phyloP scores from a whole-genome alignment of 2,113 vertebrate genomes.

The Etia nguti region DNA sequence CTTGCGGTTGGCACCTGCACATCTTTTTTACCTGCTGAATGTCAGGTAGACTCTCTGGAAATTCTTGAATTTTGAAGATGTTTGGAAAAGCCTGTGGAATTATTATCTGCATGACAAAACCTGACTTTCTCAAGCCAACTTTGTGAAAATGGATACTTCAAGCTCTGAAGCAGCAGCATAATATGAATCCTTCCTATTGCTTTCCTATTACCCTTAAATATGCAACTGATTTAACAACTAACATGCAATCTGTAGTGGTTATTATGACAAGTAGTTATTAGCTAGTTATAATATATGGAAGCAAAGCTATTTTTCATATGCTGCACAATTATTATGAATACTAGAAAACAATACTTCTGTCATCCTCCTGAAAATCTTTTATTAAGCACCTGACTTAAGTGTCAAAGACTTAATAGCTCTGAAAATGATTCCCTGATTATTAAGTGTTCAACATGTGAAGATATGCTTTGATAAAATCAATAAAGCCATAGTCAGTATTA shows the following conservation, averaged over 20 bases:
- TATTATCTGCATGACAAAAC: not conserved
- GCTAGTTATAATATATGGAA: not conserved
- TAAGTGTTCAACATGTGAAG: not conserved
- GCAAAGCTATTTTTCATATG: not conserved
- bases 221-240: not conserved
- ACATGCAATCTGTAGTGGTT: not conserved
- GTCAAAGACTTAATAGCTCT: not conserved
- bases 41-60: not conserved
- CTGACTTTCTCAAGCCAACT: not conserved
- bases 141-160: not conserved
- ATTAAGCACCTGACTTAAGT: not conserved
- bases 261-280: not conserved
- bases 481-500: not conserved
- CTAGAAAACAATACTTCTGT: not conserved
- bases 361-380: not conserved
- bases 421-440: not conserved
- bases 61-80: not conserved
- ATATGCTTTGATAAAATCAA: not conserved
- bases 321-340: not conserved
- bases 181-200: not conserved
- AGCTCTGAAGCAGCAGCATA: not conserved
- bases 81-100: not conserved
- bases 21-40: not conserved
- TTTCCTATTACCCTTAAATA: not conserved
- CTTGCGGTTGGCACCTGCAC: conserved; percentile 44